Percentiles rank a stretch among this genome's conserved stretches.
phyloP scores from a whole-genome alignment of 1,140 invertebrate genomes.

The Cydia amplana region DNA sequence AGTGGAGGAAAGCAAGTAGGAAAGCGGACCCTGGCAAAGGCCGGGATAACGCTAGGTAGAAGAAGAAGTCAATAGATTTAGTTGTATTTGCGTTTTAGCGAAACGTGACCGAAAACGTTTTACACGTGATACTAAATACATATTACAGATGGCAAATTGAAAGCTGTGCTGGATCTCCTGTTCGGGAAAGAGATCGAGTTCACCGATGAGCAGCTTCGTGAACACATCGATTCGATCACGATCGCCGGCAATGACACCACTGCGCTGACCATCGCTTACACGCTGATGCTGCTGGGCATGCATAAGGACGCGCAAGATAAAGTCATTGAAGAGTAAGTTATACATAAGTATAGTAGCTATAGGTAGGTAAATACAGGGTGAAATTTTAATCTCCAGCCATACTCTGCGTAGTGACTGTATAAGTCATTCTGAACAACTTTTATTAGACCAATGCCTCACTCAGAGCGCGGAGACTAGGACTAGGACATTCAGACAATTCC shows the following conservation, averaged over 20 bases:
- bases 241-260: conserved; percentile 90
- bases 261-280: conserved; percentile 81
- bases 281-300: conserved; percentile 81
- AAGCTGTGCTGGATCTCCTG: conserved; percentile 35
- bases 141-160: conserved; percentile 31
- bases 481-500: background rate
- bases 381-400: too few species aligned
- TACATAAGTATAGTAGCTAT: too few species aligned
- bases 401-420: too few species aligned
- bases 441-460: too few species aligned
- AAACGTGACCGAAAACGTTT: background rate
- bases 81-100: background rate
- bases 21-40: too few species aligned
- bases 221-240: conserved; percentile 89
- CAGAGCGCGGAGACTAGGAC: too few species aligned
- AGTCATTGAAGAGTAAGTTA: conserved; percentile 72
- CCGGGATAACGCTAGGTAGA: too few species aligned
- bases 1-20: too few species aligned
- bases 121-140: background rate
- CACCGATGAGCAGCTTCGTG: conserved; percentile 81
- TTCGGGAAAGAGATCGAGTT: conserved; percentile 38
- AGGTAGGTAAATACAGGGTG: too few species aligned
- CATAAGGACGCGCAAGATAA: conserved; percentile 81
- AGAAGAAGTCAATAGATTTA: background rate
- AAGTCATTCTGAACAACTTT: too few species aligned